These are phyloP conservation scores for Tipula unca DNA, from an alignment of 2,888 invertebrate genomes.

Conservation along the genomic window DNA sequence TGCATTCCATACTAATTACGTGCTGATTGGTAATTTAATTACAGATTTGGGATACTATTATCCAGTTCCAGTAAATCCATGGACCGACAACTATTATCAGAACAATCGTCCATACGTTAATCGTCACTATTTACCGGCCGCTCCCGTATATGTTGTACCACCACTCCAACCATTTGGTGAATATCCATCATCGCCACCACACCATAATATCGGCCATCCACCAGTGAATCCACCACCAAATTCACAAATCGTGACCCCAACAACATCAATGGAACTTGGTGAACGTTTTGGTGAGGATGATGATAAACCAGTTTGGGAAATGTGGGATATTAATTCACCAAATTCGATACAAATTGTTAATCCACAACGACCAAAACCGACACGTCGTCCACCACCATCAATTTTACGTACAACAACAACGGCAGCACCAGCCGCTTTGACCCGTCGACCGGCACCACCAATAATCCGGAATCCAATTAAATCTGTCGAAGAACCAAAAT, in stretches of 20 bases:
- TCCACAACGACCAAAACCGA: neutral
- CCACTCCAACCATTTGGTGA: conserved; percentile 17
- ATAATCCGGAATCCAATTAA: conserved; percentile 23
- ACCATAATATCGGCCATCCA: conserved; percentile 23
- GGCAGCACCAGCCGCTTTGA: neutral
- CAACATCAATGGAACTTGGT: conserved; percentile 30
- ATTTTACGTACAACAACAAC: conserved; percentile 20
- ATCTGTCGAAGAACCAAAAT: neutral
- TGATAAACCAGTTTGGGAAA: conserved; percentile 29
- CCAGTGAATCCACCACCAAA: conserved; percentile 16
- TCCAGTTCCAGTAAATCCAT: conserved; percentile 23
- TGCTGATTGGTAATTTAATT: neutral
- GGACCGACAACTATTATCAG: conserved; percentile 23
- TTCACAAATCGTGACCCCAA: neutral
- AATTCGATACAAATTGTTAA: neutral
- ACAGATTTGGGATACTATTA: conserved; percentile 18
- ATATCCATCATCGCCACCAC: conserved; percentile 21
- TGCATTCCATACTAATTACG: no score
- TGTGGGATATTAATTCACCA: neutral
- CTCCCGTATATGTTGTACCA: conserved; percentile 15
- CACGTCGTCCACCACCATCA: neutral
- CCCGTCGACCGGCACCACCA: conserved; percentile 25
- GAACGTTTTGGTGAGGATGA: conserved; percentile 27
- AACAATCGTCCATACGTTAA: conserved; percentile 20
- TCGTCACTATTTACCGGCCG: conserved; percentile 23